A percentile compares a stretch with the other conserved stretches of the same genome.
Conservation (phyloP, 2,113 vertebrate species). For the Macroglossus sobrinus region DNA sequence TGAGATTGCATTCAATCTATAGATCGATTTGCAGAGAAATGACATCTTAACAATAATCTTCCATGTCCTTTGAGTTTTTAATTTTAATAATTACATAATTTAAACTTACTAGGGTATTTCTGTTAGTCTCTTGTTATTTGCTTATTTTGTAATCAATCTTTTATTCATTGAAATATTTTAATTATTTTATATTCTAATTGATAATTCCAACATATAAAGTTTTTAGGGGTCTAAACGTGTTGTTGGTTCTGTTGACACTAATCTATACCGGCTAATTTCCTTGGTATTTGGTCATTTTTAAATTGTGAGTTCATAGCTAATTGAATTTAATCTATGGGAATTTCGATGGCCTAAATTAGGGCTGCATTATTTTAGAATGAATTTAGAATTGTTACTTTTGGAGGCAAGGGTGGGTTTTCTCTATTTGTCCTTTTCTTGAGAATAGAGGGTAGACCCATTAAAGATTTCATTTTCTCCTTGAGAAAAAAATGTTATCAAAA, state of each 20-base stretch:
- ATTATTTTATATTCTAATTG: not conserved
- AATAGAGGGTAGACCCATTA: not conserved
- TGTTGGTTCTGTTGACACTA: not conserved
- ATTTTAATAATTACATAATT: conserved; percentile 14
- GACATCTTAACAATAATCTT: not conserved
- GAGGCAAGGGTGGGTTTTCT: not conserved
- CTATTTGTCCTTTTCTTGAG: not conserved
- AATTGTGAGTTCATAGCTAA: not conserved
- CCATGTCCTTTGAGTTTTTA: not conserved
- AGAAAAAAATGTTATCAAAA: not conserved
- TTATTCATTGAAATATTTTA: not conserved
- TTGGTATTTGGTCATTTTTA: not conserved
- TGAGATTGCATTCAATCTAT: not conserved
- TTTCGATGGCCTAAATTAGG: not conserved
- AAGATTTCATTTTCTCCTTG: conserved; percentile 8
- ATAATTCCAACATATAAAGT: not conserved
- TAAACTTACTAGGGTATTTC: not conserved
- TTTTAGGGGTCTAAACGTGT: not conserved
- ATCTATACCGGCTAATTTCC: not conserved
- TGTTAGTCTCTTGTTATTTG: not conserved
- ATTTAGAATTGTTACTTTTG: not conserved
- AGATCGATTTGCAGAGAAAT: not conserved
- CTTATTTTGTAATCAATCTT: not conserved
- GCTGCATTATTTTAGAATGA: not conserved
- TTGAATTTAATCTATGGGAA: not conserved